Evolutionary conservation across 1,140 invertebrate species (phyloP).

Genomic region (Scaptodrosophila lebanonensis): DNA sequence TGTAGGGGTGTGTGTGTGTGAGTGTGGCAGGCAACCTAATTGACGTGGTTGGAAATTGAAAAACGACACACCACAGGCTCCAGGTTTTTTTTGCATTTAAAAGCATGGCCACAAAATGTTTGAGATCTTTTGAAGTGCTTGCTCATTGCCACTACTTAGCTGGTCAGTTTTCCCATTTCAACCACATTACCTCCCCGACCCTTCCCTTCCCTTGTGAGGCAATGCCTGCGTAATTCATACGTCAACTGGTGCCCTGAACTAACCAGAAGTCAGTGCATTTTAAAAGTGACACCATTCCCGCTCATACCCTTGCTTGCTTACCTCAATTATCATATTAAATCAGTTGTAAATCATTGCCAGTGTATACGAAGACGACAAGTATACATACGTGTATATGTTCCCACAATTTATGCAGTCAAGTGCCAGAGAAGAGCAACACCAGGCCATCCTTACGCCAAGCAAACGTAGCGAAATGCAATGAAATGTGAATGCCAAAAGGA

Average conservation of each 20-base stretch:
- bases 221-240: slow-evolving; percentile 32
- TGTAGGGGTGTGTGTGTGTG: neutral
- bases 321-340: slow-evolving; percentile 70
- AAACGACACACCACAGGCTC: slow-evolving; percentile 18
- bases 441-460: slow-evolving; percentile 51
- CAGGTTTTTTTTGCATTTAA: slow-evolving; percentile 15
- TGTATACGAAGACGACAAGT: too few relatives aligned
- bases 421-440: neutral
- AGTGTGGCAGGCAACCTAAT: slow-evolving; percentile 48
- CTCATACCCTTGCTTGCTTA: slow-evolving; percentile 50
- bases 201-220: too few relatives aligned
- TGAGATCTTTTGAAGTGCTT: slow-evolving; percentile 5
- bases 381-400: slow-evolving; percentile 59
- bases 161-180: too few relatives aligned
- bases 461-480: slow-evolving; percentile 13
- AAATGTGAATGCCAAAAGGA: slow-evolving; percentile 25
- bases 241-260: slow-evolving; percentile 5
- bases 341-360: slow-evolving; percentile 66
- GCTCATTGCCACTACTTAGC: too few relatives aligned
- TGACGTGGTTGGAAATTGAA: slow-evolving; percentile 53
- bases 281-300: slow-evolving; percentile 37
- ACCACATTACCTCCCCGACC: too few relatives aligned
- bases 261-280: slow-evolving; percentile 48
- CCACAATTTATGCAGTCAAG: slow-evolving; percentile 43
- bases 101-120: slow-evolving; percentile 17